Percentiles rank a stretch among this genome's conserved stretches.
These are phyloP conservation scores for Aphelinus atriplicis DNA, from an alignment of 1,140 invertebrate species.

Conservation along the genomic window DNA sequence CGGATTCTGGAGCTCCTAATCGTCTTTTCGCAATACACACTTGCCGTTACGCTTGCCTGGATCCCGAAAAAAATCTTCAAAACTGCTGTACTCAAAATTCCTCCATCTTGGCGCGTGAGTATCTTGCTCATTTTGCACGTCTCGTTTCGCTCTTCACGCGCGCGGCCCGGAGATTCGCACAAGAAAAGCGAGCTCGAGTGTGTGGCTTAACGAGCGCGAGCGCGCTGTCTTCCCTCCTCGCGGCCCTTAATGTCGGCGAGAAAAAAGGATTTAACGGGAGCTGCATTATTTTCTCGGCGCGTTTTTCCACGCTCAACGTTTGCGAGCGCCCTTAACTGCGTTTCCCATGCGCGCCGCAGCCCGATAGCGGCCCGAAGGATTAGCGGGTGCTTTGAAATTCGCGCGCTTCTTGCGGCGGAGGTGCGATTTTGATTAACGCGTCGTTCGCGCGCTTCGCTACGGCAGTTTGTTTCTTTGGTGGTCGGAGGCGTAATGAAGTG, in stretches of 20 bases:
- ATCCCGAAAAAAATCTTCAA: too few species aligned
- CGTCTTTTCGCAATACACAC: too few species aligned
- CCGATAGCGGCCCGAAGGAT: too few species aligned
- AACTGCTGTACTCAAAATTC: neutral
- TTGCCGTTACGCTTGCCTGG: too few species aligned
- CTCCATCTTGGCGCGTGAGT: neutral
- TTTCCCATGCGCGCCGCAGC: neutral
- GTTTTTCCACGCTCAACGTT: neutral
- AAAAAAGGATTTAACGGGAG: slow-evolving; percentile 8
- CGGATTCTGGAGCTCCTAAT: too few species aligned
- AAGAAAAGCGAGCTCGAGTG: neutral
- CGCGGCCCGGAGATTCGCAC: neutral
- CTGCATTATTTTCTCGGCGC: neutral
- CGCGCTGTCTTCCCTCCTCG: too few species aligned
- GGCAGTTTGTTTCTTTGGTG: neutral
- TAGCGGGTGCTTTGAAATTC: neutral
- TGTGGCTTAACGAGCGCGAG: slow-evolving; percentile 5
- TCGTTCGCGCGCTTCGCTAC: neutral
- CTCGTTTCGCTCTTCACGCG: neutral
- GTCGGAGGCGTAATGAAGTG: slow-evolving; percentile 1
- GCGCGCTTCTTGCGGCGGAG: slow-evolving; percentile 3
- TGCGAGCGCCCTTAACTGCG: neutral
- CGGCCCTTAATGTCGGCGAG: slow-evolving; percentile 2
- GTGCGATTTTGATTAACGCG: slow-evolving; percentile 27
- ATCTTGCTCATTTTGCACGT: neutral